A percentile compares a stretch with the other conserved stretches of the same genome.
phyloP scores from a whole-genome alignment of 1,140 invertebrate genomes.

The Panulirus ornatus region DNA sequence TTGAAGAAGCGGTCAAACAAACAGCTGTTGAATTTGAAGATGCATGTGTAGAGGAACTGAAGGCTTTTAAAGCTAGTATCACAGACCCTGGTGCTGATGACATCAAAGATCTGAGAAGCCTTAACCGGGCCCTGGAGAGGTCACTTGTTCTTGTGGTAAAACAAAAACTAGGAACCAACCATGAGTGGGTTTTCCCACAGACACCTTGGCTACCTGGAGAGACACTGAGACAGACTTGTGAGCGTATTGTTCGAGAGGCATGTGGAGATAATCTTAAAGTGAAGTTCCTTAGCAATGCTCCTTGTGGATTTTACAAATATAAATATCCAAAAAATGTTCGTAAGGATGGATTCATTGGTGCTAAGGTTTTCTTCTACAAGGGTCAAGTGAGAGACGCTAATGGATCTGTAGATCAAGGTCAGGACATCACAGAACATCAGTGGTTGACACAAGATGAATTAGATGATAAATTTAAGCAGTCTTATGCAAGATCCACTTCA shows the following conservation, averaged over 20 bases:
- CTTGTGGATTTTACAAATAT: constrained; percentile 93
- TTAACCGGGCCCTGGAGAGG: constrained; percentile 86
- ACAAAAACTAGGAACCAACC: constrained; percentile 84
- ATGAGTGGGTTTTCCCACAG: constrained; percentile 87
- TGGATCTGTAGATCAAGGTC: constrained; percentile 74
- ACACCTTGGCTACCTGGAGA: constrained; percentile 85
- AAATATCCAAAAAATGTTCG: constrained; percentile 85
- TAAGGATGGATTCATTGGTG: constrained; percentile 82
- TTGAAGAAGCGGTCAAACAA: constrained; percentile 83
- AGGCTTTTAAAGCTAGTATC: constrained; percentile 84
- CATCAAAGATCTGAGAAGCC: constrained; percentile 83
- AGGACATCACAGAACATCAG: constrained; percentile 79
- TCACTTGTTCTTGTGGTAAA: constrained; percentile 87
- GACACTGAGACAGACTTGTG: constrained; percentile 90
- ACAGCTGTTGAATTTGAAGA: constrained; percentile 91
- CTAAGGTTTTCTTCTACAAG: constrained; percentile 86
- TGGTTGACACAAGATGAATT: constrained; percentile 83
- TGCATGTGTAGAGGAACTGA: constrained; percentile 83
- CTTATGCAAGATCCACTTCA: constrained; percentile 79
- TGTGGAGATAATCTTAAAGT: constrained; percentile 85
- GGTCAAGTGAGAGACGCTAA: constrained; percentile 81
- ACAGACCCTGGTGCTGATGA: constrained; percentile 86
- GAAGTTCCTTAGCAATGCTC: constrained; percentile 90
- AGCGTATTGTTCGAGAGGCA: constrained; percentile 85
- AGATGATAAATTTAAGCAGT: constrained; percentile 77